Evolutionary conservation across 2,113 vertebrate genomes (phyloP).

Genomic region (Irena cyanogastra): DNA sequence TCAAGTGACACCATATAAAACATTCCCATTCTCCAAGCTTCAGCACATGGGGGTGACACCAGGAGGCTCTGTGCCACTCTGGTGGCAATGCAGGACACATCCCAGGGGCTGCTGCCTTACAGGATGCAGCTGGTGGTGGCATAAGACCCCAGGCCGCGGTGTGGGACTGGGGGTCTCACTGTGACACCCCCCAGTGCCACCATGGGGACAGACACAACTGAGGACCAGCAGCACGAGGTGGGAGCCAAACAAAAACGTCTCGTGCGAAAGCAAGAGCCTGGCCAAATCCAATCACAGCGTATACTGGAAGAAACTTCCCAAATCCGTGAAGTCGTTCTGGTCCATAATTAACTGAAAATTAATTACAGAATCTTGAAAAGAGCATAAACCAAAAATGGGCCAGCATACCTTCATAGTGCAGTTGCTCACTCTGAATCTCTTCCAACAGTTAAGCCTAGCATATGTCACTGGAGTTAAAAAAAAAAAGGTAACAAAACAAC

Average conservation of each 20-base stretch:
- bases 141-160: not conserved
- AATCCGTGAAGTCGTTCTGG: not conserved
- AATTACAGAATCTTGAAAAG: conserved; percentile 44
- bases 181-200: accelerated
- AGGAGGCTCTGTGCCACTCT: not conserved
- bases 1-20: not conserved
- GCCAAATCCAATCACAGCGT: not conserved
- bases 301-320: conserved; percentile 6
- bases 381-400: conserved; percentile 52
- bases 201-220: not conserved
- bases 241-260: not conserved
- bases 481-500: not conserved
- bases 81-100: not conserved
- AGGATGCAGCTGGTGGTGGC: not conserved
- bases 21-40: not conserved
- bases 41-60: not conserved
- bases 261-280: not conserved
- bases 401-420: conserved; percentile 49
- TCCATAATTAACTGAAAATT: conserved; percentile 50
- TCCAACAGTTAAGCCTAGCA: conserved; percentile 62
- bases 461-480: conserved; percentile 14
- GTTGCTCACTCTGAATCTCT: conserved; percentile 57
- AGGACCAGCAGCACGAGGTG: not conserved
- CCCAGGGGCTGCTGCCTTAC: not conserved
- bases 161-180: not conserved